A percentile compares a stretch with the other conserved stretches of the same genome.
Evolutionary conservation across 2,797 vertebrate genomes (phyloP).

Genomic region (Amblyraja radiata): DNA sequence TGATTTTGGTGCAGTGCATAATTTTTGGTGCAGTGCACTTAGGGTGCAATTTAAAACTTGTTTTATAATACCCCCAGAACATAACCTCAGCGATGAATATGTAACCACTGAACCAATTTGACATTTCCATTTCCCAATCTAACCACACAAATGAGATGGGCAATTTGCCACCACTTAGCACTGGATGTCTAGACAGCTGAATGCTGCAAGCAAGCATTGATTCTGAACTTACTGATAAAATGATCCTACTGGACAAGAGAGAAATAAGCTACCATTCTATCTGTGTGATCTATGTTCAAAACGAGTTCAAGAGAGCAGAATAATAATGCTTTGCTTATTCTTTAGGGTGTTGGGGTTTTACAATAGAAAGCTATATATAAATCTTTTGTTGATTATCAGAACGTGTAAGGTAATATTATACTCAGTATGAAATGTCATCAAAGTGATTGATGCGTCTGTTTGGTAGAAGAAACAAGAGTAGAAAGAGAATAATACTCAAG

Average conservation of each 20-base stretch:
- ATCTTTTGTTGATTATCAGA: background rate
- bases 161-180: background rate
- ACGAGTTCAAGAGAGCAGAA: background rate
- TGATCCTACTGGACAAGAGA: too few species aligned
- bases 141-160: slow-evolving; percentile 10
- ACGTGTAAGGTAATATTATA: background rate
- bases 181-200: background rate
- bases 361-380: background rate
- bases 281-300: background rate
- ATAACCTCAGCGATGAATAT: background rate
- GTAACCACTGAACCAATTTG: background rate
- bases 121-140: background rate
- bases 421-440: background rate
- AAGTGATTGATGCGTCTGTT: background rate
- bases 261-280: background rate
- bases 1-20: background rate
- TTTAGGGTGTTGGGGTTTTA: background rate
- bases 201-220: background rate
- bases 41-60: background rate
- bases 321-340: background rate
- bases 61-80: background rate
- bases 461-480: background rate
- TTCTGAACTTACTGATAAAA: slow-evolving; percentile 14
- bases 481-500: background rate
- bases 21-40: background rate